phyloP scores from a whole-genome alignment of 2,888 invertebrate genomes.

The Oscheius onirici region DNA sequence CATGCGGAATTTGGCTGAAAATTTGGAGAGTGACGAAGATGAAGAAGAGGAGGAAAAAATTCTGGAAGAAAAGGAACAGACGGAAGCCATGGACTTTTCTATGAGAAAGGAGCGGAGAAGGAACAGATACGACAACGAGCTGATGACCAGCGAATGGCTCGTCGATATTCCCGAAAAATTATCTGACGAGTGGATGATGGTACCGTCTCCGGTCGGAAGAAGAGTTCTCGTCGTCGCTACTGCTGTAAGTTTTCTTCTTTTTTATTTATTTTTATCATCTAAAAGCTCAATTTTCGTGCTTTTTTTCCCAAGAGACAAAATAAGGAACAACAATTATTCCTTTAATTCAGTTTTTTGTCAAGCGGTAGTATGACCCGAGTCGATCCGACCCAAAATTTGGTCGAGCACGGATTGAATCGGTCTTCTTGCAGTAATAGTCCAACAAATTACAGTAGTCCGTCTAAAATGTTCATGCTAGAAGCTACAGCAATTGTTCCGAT shows the following conservation, averaged over 20 bases:
- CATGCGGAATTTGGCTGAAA: constrained; percentile 29
- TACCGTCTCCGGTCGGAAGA: constrained; percentile 85
- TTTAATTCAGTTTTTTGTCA: no score
- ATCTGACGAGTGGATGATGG: constrained; percentile 73
- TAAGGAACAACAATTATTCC: no score
- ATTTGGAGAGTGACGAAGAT: constrained; percentile 78
- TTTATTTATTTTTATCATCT: no score
- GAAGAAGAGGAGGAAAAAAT: constrained; percentile 75
- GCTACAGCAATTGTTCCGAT: no score
- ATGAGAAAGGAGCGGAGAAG: background rate
- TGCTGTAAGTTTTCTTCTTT: constrained; percentile 74
- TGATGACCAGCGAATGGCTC: constrained; percentile 95
- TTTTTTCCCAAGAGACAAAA: no score
- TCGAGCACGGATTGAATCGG: no score
- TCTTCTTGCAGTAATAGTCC: no score
- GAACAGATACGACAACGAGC: constrained; percentile 41
- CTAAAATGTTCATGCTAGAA: no score
- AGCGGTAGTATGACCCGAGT: no score
- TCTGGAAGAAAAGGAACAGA: background rate
- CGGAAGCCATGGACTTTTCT: background rate
- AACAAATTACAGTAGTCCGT: no score
- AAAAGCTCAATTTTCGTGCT: no score
- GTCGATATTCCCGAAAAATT: constrained; percentile 81
- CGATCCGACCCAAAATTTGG: no score
- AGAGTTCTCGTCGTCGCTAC: constrained; percentile 84